Conservation (phyloP, 2,113 vertebrate genomes). For the Naja naja region DNA sequence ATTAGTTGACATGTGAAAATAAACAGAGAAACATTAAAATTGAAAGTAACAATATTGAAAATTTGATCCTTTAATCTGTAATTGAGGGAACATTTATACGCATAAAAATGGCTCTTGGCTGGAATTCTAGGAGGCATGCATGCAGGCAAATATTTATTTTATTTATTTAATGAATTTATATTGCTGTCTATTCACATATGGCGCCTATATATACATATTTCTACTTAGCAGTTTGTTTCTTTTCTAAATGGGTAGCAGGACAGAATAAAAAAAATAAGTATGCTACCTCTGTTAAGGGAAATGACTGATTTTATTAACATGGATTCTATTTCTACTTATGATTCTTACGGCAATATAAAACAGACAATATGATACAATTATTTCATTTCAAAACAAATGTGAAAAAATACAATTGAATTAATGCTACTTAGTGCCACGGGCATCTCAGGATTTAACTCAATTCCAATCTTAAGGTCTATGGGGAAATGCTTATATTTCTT, state of each 20-base stretch:
- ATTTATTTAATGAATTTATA: too few species aligned
- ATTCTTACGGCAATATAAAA: background rate
- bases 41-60: slow-evolving; percentile 5
- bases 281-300: background rate
- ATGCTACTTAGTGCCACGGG: background rate
- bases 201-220: too few species aligned
- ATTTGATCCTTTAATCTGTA: background rate
- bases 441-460: background rate
- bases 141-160: background rate
- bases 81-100: background rate
- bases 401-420: background rate
- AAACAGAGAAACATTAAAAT: slow-evolving; percentile 19
- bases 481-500: background rate
- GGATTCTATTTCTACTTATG: background rate
- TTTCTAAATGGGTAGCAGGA: background rate
- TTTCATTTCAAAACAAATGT: background rate
- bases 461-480: background rate
- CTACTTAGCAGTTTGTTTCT: background rate
- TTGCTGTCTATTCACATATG: too few species aligned
- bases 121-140: background rate
- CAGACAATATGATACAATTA: background rate
- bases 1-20: slow-evolving; percentile 25
- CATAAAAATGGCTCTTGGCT: background rate
- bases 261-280: background rate
- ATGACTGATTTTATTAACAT: background rate